Evolutionary conservation across 2,797 vertebrate genomes (phyloP).

Genomic region (Taeniopygia guttata): DNA sequence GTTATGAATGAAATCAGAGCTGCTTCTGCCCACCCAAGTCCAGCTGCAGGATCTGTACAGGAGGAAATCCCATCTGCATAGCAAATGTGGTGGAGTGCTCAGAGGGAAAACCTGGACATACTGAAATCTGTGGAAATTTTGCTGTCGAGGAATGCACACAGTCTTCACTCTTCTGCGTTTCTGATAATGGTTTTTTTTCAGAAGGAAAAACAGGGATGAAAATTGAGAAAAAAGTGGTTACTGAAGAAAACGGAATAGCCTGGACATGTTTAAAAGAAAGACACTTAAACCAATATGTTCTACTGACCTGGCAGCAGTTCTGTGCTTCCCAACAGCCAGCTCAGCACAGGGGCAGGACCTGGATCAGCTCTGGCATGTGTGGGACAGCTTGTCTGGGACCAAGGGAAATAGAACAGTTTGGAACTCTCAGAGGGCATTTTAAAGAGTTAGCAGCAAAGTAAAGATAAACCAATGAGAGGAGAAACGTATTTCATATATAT

Average conservation of each 20-base stretch:
- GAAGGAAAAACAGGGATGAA: neutral
- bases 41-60: neutral
- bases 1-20: neutral
- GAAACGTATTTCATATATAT: neutral
- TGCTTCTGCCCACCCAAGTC: neutral
- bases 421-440: neutral
- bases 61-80: neutral
- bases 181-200: neutral
- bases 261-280: neutral
- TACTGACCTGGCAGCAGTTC: neutral
- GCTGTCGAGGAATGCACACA: neutral
- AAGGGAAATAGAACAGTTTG: neutral
- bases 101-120: neutral
- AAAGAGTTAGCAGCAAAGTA: neutral
- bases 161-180: neutral
- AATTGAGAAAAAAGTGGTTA: neutral
- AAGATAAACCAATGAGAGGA: neutral
- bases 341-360: neutral
- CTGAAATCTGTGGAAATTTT: neutral
- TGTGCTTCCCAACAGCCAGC: neutral
- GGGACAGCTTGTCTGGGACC: neutral
- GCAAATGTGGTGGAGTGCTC: neutral
- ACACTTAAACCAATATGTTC: neutral
- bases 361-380: accelerated
- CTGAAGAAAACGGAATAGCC: neutral